These are phyloP conservation scores for Spinus olivaceus DNA, from an alignment of 2,797 vertebrate species.

Conservation along the genomic window DNA sequence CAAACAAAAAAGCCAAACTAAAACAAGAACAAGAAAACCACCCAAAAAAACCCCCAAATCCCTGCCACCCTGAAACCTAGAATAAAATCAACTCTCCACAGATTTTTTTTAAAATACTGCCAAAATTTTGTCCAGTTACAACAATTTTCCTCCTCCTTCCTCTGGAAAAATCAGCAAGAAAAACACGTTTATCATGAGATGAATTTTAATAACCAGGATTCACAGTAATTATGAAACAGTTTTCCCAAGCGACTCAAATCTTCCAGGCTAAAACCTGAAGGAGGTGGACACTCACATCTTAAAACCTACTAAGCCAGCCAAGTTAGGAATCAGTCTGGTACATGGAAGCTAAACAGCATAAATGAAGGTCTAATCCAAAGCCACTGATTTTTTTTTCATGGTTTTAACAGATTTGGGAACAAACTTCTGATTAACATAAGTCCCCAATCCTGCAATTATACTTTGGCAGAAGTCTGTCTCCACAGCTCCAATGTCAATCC, in stretches of 20 bases:
- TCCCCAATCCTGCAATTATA: not conserved
- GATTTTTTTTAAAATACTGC: not conserved
- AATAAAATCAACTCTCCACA: not conserved
- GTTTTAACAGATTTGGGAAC: not conserved
- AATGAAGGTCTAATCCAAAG: not conserved
- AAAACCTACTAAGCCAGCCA: not conserved
- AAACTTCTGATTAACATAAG: not conserved
- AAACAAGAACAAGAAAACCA: not conserved
- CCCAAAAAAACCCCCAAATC: accelerated
- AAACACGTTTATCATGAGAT: accelerated
- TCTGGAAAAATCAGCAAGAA: not conserved
- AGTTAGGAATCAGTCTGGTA: not conserved
- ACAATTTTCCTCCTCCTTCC: not conserved
- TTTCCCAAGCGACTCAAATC: not conserved
- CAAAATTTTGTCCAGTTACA: not conserved
- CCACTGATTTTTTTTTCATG: not conserved
- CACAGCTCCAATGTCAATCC: not conserved
- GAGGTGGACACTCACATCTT: not conserved
- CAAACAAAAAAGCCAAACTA: not conserved
- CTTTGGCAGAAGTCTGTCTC: not conserved
- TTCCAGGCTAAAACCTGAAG: not conserved
- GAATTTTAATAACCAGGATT: not conserved
- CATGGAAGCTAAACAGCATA: not conserved
- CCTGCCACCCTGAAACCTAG: not conserved
- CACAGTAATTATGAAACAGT: not conserved